Evolutionary conservation across 1,140 invertebrate genomes (phyloP).

Genomic region (Cherax destructor): DNA sequence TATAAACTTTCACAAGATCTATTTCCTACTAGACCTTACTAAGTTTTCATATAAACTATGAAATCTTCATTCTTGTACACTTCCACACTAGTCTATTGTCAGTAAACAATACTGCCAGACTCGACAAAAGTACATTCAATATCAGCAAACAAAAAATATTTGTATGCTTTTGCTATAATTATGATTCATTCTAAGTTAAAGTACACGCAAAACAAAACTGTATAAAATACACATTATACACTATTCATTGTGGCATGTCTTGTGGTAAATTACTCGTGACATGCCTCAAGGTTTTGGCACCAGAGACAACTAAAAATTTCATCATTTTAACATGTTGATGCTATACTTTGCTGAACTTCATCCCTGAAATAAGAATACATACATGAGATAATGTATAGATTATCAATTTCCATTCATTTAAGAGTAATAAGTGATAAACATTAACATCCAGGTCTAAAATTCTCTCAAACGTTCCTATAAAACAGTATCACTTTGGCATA

Average conservation of each 20-base stretch:
- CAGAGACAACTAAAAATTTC: constrained; percentile 38
- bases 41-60: constrained; percentile 44
- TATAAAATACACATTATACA: constrained; percentile 29
- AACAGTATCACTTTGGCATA: no score
- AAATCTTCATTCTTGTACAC: constrained; percentile 47
- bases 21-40: constrained; percentile 52
- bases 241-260: constrained; percentile 37
- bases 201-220: constrained; percentile 62
- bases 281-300: constrained; percentile 56
- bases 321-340: background rate
- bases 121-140: constrained; percentile 25
- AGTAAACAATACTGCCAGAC: constrained; percentile 30
- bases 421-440: no score
- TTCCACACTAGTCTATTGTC: constrained; percentile 45
- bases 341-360: constrained; percentile 72
- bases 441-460: no score
- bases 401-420: no score
- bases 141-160: constrained; percentile 42
- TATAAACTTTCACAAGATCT: constrained; percentile 46
- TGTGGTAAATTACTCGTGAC: constrained; percentile 23
- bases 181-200: constrained; percentile 51
- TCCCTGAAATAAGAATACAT: constrained; percentile 59
- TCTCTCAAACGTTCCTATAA: no score
- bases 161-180: constrained; percentile 44
- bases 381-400: background rate